A percentile compares a stretch with the other conserved stretches of the same genome.
These are phyloP conservation scores for Drosophila sp. DNA, from an alignment of 1,140 invertebrate species.

Conservation along the genomic window DNA sequence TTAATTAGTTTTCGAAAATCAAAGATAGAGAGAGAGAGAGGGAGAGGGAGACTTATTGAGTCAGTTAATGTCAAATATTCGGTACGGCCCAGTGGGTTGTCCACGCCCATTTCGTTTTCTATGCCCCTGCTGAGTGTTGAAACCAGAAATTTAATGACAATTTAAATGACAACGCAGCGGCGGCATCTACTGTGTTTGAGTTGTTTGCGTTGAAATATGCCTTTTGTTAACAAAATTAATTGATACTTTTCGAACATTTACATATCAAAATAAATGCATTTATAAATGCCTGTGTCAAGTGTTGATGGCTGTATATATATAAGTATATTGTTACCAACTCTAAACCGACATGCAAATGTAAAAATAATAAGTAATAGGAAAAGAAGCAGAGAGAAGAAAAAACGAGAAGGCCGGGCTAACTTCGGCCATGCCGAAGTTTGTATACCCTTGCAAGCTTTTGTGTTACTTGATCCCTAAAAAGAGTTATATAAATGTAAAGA, in stretches of 20 bases:
- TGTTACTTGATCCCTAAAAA: too few relatives aligned
- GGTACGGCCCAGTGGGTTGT: constrained; percentile 39
- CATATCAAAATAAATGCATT: constrained; percentile 62
- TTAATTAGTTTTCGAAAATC: constrained; percentile 58
- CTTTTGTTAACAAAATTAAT: constrained; percentile 76
- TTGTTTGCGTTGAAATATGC: constrained; percentile 64
- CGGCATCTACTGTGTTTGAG: constrained; percentile 14
- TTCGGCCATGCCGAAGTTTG: too few relatives aligned
- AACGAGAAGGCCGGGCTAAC: too few relatives aligned
- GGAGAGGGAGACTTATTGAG: constrained; percentile 27
- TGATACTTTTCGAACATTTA: constrained; percentile 24
- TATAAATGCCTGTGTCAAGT: constrained; percentile 78
- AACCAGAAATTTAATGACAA: constrained; percentile 38
- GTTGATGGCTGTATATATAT: constrained; percentile 49
- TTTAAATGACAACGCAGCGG: constrained; percentile 44
- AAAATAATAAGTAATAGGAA: constrained; percentile 57
- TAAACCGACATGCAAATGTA: constrained; percentile 61
- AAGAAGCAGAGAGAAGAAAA: too few relatives aligned
- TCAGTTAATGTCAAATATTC: constrained; percentile 46
- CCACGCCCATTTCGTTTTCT: constrained; percentile 3
- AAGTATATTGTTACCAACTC: constrained; percentile 62
- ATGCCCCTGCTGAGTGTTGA: constrained; percentile 8
- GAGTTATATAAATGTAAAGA: too few relatives aligned
- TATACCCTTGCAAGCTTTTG: too few relatives aligned
- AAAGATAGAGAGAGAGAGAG: neutral